Conservation (phyloP, 1,140 invertebrate species). For the Triops cancriformis region DNA sequence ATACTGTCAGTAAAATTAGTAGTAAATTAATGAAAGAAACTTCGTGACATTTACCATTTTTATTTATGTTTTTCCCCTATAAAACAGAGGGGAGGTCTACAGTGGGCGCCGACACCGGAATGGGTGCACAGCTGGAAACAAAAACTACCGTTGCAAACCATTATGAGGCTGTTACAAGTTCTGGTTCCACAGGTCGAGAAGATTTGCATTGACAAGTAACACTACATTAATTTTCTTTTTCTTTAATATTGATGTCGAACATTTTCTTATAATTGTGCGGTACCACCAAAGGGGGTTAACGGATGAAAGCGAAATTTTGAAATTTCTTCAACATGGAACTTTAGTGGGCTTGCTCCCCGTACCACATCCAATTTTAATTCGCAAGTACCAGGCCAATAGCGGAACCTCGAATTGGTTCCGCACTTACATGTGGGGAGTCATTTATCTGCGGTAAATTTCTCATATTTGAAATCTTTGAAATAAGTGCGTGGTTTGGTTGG, state of each 20-base stretch:
- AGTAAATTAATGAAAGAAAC: too few relatives aligned
- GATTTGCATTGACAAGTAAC: slow-evolving; percentile 97
- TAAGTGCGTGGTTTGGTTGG: too few relatives aligned
- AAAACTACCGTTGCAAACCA: slow-evolving; percentile 95
- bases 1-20: too few relatives aligned
- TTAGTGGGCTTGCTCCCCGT: slow-evolving; percentile 94
- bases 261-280: background rate
- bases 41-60: too few relatives aligned
- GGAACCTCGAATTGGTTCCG: slow-evolving; percentile 98
- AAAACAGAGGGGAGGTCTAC: slow-evolving; percentile 27
- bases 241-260: too few relatives aligned
- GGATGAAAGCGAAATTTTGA: slow-evolving; percentile 97
- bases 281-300: slow-evolving; percentile 74
- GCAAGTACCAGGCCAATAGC: slow-evolving; percentile 96
- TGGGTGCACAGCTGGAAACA: slow-evolving; percentile 96
- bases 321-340: slow-evolving; percentile 97
- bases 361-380: slow-evolving; percentile 96
- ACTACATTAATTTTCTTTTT: slow-evolving; percentile 16
- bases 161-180: slow-evolving; percentile 96
- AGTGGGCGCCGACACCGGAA: slow-evolving; percentile 78
- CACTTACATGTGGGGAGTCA: slow-evolving; percentile 99
- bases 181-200: slow-evolving; percentile 99
- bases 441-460: slow-evolving; percentile 76
- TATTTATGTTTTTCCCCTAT: background rate
- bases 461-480: background rate